Evolutionary conservation across 2,113 vertebrate species (phyloP), one percentile per base, ranked within the genome.

Genomic region (Hippocampus mohnikei): DNA sequence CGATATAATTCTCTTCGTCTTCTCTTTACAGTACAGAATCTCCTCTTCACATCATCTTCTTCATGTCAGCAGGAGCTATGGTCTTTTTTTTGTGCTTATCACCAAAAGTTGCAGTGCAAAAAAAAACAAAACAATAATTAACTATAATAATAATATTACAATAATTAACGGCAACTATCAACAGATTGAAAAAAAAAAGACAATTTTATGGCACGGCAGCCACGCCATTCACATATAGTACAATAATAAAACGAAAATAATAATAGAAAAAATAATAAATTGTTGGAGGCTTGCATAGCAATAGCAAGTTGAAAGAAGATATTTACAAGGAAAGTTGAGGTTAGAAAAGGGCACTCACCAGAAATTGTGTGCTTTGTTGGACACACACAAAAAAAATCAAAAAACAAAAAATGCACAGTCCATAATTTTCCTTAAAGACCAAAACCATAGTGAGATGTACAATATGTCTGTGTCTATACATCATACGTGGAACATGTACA

Each of bases 21-120:
- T 65, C 88, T 93, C 91, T 92, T 94, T 95, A 95, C 94, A 95
- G 95, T 94, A 96, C 88, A 92, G 94, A 92, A 94, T 95, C 92
- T 94, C 95, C 94, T 90, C 91, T 95, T 95, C 95, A 95, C 94
- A 95, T 94, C 86, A 2, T 91, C 92, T 92, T 93, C 96, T 98
- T 98, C 95, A 96, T 95, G 93, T 98, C 94, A 95, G 91, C 93
- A 96, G 95, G 95, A 97, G 95, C 94, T 94, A 93, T 94, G 94
- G 42, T 89, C 94, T 96, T 65, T 60, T 56, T 56, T 33, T 99
- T 99, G 97, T 98, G 96, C 97, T 99, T 99, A 95, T 99, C 96
- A 96, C 95, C 95, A 98, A 98, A 87, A 97, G 63, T 96, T 90
- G 95, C 96, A 99, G 97, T 99, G 97, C 97, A 99, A 99, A 94